phyloP scores from a whole-genome alignment of 2,113 vertebrate species.

The Trematocara stigmaticum region DNA sequence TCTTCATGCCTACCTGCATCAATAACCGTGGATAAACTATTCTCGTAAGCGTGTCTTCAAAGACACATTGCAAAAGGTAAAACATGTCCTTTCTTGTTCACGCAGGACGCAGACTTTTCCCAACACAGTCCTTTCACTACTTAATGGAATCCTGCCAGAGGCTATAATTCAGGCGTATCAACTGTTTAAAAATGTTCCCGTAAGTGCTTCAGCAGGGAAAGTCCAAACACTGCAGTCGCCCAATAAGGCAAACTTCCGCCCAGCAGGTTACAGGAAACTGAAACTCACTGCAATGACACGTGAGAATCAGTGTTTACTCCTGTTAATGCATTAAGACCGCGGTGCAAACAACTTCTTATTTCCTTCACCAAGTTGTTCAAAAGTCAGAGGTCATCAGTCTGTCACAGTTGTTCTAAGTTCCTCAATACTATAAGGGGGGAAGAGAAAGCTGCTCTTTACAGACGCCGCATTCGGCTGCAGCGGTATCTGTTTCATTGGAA shows the following conservation, averaged over 20 bases:
- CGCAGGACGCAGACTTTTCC: neutral
- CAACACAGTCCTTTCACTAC: neutral
- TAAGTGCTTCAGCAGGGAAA: constrained; percentile 2
- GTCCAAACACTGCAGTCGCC: neutral
- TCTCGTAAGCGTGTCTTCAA: neutral
- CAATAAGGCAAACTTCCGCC: neutral
- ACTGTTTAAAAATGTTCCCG: neutral
- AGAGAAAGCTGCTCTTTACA: neutral
- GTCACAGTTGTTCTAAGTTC: neutral
- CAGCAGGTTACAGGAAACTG: neutral
- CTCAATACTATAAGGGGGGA: neutral
- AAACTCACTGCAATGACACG: neutral
- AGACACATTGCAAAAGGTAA: neutral
- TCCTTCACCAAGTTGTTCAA: neutral
- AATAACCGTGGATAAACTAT: neutral
- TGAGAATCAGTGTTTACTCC: neutral
- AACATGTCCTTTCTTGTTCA: neutral
- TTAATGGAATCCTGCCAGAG: neutral
- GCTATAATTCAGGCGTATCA: neutral
- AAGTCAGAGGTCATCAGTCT: neutral
- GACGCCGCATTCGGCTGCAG: neutral
- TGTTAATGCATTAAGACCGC: neutral
- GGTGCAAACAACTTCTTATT: neutral
- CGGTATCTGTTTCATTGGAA: neutral
- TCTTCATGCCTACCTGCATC: neutral